A percentile compares a stretch with the other conserved stretches of the same genome.
These are phyloP conservation scores for Drosophila phalerata DNA, from an alignment of 2,888 invertebrate species.

Conservation along the genomic window DNA sequence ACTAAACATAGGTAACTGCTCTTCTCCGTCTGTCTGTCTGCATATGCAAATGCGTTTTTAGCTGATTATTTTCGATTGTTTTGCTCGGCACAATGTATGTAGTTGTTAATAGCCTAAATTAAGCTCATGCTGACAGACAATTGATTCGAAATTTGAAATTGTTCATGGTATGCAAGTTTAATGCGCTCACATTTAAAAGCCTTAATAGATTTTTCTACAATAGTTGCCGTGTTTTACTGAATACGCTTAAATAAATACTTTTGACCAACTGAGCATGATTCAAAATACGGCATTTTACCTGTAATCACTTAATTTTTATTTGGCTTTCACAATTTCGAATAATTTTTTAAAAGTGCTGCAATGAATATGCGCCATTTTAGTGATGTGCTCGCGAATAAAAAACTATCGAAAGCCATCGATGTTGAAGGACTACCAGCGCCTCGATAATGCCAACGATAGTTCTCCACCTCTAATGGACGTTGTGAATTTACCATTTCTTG, in stretches of 20 bases:
- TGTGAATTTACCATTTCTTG: neutral
- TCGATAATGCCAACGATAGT: too few species aligned
- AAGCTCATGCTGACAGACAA: slow-evolving; percentile 32
- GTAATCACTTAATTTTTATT: too few species aligned
- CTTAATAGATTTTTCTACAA: slow-evolving; percentile 24
- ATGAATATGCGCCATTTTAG: too few species aligned
- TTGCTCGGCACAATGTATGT: slow-evolving; percentile 41
- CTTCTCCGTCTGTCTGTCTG: slow-evolving; percentile 8
- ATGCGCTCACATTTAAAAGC: slow-evolving; percentile 40
- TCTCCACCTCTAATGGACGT: too few species aligned
- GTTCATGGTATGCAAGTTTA: slow-evolving; percentile 49
- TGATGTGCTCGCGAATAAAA: too few species aligned
- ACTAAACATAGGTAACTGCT: slow-evolving; percentile 19
- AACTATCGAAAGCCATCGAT: too few species aligned
- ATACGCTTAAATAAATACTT: slow-evolving; percentile 3
- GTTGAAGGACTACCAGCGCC: too few species aligned
- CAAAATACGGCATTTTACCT: too few species aligned
- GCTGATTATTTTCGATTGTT: slow-evolving; percentile 68
- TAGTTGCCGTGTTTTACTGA: slow-evolving; percentile 9
- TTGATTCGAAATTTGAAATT: slow-evolving; percentile 29
- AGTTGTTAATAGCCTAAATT: slow-evolving; percentile 48
- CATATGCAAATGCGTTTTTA: slow-evolving; percentile 55
- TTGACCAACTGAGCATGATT: too few species aligned
- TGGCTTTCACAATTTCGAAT: too few species aligned
- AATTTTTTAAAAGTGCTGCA: too few species aligned